Evolutionary conservation across 2,888 invertebrate species (phyloP), one percentile per base, ranked within the genome.

Genomic region (Synergus umbraculus): DNA sequence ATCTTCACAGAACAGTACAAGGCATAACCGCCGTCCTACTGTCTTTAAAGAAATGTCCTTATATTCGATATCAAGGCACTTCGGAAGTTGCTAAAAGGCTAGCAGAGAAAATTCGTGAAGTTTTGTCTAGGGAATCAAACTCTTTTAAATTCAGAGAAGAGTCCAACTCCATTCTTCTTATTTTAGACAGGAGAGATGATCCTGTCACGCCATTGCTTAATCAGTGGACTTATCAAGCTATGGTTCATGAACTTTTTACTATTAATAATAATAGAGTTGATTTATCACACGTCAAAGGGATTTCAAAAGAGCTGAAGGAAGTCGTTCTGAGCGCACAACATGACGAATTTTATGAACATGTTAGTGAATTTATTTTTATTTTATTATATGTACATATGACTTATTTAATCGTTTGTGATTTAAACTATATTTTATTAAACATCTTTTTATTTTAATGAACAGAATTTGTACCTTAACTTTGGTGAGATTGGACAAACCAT

Each of bases 211-310:
- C 99, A 0, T 93, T 99, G 78, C 93, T 99, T 46, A 98, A 97
- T 92, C 95, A 98, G 94, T 99, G 99, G 99, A 99, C 99, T 0
- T 99, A 99, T 93, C 99, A 99, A 92, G 99, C 99, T 2, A 99
- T 99, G 99, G 98, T 99, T 12, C 99, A 99, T 92, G 99, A 99
- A 92, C 92, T 99, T 77, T 92, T 99, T 64, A 96, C 96, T 0
- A 98, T 99, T 84, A 96, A 95, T 89, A 91, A 91, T 29, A 91
- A 91, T 81, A 76, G 83, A 76, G 98, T 99, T 43, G 97, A 96
- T 91, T 94, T 99, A 82, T 96, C 97, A 0, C 95, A 95, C 84
- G 95, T 97, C 43, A 95, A 97, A 15, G 97, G 96, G 66, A 96
- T 98, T 82, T 95, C 96, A 29, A 97, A 97, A 91, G 99, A 99